Conservation (phyloP, 2,888 invertebrate genomes). For the Dusona sp. region DNA sequence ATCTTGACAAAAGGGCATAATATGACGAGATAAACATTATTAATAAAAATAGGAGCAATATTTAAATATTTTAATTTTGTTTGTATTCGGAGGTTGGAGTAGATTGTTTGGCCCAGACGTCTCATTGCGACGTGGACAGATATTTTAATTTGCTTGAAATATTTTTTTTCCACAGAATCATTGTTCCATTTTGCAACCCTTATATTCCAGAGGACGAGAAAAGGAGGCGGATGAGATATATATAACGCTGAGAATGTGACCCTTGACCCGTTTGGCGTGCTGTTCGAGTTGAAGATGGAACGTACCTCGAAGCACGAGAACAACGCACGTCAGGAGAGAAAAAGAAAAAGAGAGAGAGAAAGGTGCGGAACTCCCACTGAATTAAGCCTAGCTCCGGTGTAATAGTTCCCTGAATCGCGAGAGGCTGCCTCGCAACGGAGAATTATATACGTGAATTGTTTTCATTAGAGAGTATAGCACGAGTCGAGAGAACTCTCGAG, state of each 20-base stretch:
- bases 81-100: not conserved
- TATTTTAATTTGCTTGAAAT: constrained; percentile 47
- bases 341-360: not conserved
- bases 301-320: constrained; percentile 48
- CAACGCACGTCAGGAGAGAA: constrained; percentile 35
- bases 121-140: constrained; percentile 30
- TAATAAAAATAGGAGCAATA: not conserved
- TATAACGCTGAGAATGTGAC: constrained; percentile 40
- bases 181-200: constrained; percentile 49
- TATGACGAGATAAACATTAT: not conserved
- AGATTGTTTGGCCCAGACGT: constrained; percentile 38
- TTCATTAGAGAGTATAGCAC: constrained; percentile 75
- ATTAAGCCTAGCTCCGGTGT: constrained; percentile 54
- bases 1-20: not conserved
- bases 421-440: constrained; percentile 61
- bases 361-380: constrained; percentile 57
- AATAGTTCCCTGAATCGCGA: constrained; percentile 44
- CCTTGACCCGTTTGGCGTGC: constrained; percentile 61
- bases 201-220: constrained; percentile 6
- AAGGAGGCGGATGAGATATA: not conserved
- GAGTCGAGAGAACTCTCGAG: constrained; percentile 49
- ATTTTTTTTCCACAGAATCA: constrained; percentile 22
- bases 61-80: not conserved
- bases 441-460: constrained; percentile 83
- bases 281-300: constrained; percentile 53